phyloP scores from a whole-genome alignment of 2,797 vertebrate genomes.

The Carapus acus region DNA sequence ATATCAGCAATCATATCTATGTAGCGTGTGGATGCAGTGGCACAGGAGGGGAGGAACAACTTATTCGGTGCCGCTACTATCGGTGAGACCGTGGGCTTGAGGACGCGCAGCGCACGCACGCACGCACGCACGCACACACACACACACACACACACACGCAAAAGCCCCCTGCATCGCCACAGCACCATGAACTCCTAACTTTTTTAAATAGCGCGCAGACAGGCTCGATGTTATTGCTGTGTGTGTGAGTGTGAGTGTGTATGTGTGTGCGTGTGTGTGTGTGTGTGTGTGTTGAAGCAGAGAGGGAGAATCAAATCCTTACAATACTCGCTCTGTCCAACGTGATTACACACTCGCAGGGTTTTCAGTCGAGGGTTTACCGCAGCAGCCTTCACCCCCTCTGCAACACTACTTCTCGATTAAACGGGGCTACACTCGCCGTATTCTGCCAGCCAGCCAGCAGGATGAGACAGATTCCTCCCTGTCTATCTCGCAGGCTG shows the following conservation, averaged over 20 bases:
- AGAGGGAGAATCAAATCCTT: slow-evolving; percentile 19
- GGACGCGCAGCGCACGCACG: slow-evolving; percentile 50
- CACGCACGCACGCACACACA: slow-evolving; percentile 27
- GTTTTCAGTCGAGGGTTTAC: slow-evolving; percentile 65
- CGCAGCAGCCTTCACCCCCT: slow-evolving; percentile 62
- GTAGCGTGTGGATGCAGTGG: slow-evolving; percentile 68
- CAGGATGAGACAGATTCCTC: slow-evolving; percentile 48
- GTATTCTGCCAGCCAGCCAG: slow-evolving; percentile 40
- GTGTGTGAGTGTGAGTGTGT: too few species aligned
- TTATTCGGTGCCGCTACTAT: slow-evolving; percentile 65
- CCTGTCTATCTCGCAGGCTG: slow-evolving; percentile 39
- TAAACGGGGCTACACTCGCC: slow-evolving; percentile 53
- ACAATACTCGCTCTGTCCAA: slow-evolving; percentile 20
- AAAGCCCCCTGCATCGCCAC: slow-evolving; percentile 35
- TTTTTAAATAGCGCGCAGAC: slow-evolving; percentile 59
- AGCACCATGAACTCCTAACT: slow-evolving; percentile 67
- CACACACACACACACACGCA: slow-evolving; percentile 24
- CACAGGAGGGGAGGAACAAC: slow-evolving; percentile 56
- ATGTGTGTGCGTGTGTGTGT: too few species aligned
- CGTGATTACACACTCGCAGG: slow-evolving; percentile 45
- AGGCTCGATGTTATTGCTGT: slow-evolving; percentile 21
- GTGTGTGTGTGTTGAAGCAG: too few species aligned
- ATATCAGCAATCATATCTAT: slow-evolving; percentile 71
- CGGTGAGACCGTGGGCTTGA: slow-evolving; percentile 46
- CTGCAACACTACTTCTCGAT: slow-evolving; percentile 63